Base-by-base conservation (phyloP, 2,113 vertebrate species). In the Notothenia coriiceps region DNA sequence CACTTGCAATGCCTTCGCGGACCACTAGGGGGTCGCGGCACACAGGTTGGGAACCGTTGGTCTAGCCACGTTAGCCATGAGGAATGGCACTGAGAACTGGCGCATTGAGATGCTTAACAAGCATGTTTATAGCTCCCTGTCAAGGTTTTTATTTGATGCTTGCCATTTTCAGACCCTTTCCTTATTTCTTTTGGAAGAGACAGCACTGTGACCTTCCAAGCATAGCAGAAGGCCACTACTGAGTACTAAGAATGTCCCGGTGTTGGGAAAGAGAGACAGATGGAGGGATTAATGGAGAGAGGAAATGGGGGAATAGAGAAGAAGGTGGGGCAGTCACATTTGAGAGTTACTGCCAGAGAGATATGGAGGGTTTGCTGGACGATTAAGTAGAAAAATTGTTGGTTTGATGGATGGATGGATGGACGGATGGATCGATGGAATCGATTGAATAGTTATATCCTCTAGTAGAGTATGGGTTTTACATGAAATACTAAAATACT, bases 111-210 rank as follows among this genome's bases (percentile, higher is more conserved):
- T 61, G 79, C 79, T 91, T 89, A 82, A 89, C 80, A 78, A 79
- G 68, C 55, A 74, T 80, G 70, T 92, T 90, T 93, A 90, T 91
- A 67, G 87, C 83, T 87, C 79, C 72, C 84, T 91, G 88, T 88
- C 87, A 89, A 69, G 67, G 51, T 79, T 92, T 92, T 92, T 86
- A 91, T 91, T 90, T 85, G 77, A 88, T 77, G 82, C 49, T 84
- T 20, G 8, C 75, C 25, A 2, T 84, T 86, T 82, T 79, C 35
- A 66, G 66, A 52, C 29, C 54, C 17, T 74, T 79, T 80, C 70
- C 52, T 80, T 93, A 87, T 93, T 92, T 89, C 78, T 91, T 61
- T 92, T 92, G 89, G 91, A 91, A 63, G 74, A 69, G 70, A 80
- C 44, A 55, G 72, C 44, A 43, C 56, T 57, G 80, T 79, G 71